Conservation (phyloP, 1,140 invertebrate genomes). For the Oryzaephilus surinamensis region DNA sequence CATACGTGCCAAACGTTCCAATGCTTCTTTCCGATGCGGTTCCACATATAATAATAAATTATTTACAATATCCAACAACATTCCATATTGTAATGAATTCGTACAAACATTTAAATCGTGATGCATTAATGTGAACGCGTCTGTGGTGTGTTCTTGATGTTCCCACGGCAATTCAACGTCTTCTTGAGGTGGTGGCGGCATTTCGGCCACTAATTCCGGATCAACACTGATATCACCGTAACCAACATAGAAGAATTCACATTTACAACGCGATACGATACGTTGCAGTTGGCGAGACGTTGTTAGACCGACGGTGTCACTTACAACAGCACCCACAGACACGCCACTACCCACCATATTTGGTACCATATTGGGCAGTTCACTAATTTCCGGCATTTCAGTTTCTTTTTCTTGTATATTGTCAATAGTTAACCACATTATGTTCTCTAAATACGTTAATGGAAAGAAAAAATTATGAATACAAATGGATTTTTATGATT, state of each 20-base stretch:
- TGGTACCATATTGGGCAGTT: constrained; percentile 75
- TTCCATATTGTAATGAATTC: constrained; percentile 90
- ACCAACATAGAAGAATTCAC: constrained; percentile 95
- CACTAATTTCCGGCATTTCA: constrained; percentile 64
- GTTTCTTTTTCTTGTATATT: constrained; percentile 81
- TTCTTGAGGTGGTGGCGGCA: constrained; percentile 52
- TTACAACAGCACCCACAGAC: constrained; percentile 91
- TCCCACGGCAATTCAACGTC: constrained; percentile 59
- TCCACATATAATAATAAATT: constrained; percentile 94
- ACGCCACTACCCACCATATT: constrained; percentile 83
- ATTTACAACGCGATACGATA: constrained; percentile 93
- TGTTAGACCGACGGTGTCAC: constrained; percentile 80
- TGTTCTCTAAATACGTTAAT: constrained; percentile 62
- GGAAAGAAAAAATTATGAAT: background rate
- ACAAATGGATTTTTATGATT: background rate
- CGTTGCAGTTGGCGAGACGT: constrained; percentile 65
- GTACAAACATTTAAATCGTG: constrained; percentile 96
- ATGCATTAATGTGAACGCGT: constrained; percentile 97
- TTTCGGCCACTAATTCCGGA: constrained; percentile 52
- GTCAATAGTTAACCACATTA: constrained; percentile 90
- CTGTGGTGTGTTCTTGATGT: constrained; percentile 74
- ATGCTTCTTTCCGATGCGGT: constrained; percentile 84
- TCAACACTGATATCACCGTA: constrained; percentile 77
- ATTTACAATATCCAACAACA: constrained; percentile 95
- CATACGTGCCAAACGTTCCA: constrained; percentile 81